Percentiles rank a stretch among this genome's conserved stretches.
Evolutionary conservation across 2,888 invertebrate genomes (phyloP).

Genomic region (Conops quadrifasciatus): DNA sequence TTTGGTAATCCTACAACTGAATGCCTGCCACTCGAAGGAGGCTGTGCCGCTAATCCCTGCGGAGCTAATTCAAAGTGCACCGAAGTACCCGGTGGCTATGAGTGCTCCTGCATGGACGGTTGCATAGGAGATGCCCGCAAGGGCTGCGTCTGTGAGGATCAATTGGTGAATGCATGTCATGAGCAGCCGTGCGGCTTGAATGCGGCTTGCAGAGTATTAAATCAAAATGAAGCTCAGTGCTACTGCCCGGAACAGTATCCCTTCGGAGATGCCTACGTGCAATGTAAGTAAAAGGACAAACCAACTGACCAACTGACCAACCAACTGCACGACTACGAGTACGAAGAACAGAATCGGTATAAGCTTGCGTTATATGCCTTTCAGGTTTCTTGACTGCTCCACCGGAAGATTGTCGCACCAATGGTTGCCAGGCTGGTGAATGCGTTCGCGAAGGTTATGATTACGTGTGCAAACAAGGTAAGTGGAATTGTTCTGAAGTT

Average conservation of each 20-base stretch:
- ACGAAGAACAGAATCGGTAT: not conserved
- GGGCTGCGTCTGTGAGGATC: constrained; percentile 80
- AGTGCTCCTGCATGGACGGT: constrained; percentile 81
- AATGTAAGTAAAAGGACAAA: constrained; percentile 75
- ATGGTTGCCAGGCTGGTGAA: constrained; percentile 84
- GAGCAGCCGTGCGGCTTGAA: constrained; percentile 82
- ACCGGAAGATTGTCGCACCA: constrained; percentile 79
- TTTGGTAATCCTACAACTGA: constrained; percentile 76
- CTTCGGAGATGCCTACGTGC: constrained; percentile 83
- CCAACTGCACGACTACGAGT: not conserved
- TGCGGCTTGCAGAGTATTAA: constrained; percentile 79
- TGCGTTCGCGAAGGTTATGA: constrained; percentile 85
- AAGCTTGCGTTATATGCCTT: constrained; percentile 24
- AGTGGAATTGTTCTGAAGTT: constrained; percentile 48
- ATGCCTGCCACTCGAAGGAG: constrained; percentile 75
- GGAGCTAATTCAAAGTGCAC: constrained; percentile 84
- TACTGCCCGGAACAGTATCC: constrained; percentile 85
- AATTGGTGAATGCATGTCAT: constrained; percentile 76
- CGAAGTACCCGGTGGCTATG: constrained; percentile 79
- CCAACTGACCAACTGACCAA: not conserved
- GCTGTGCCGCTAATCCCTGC: constrained; percentile 83
- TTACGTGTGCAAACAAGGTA: constrained; percentile 71
- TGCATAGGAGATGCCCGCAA: constrained; percentile 84
- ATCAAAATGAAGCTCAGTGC: constrained; percentile 77
- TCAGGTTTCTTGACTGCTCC: constrained; percentile 61